Percentiles rank a stretch among this genome's conserved stretches.
Evolutionary conservation across 2,113 vertebrate genomes (phyloP).

Genomic region (Syngnathus typhle): DNA sequence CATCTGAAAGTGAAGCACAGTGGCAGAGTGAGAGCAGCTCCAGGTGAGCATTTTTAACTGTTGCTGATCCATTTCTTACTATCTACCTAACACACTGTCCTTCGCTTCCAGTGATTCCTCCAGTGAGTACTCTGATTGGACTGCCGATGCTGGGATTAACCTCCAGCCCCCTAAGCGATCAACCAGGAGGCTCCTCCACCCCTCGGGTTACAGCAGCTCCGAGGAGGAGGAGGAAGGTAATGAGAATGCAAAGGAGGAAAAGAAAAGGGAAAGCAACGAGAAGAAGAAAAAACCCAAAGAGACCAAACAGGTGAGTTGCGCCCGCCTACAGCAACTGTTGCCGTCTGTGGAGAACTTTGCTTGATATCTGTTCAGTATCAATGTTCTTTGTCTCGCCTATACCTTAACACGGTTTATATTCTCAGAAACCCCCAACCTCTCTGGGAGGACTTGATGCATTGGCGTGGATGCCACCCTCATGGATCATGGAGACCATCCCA

Average conservation of each 20-base stretch:
- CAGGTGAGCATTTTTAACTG: slow-evolving; percentile 68
- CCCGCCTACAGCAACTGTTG: not conserved
- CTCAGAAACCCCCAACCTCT: slow-evolving; percentile 79
- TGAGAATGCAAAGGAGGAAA: slow-evolving; percentile 36
- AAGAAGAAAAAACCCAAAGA: slow-evolving; percentile 84
- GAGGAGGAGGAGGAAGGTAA: slow-evolving; percentile 88
- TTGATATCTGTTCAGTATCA: not conserved
- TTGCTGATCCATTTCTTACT: not conserved
- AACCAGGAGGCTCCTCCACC: slow-evolving; percentile 78
- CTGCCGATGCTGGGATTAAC: slow-evolving; percentile 95
- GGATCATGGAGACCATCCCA: slow-evolving; percentile 92
- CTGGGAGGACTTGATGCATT: slow-evolving; percentile 82
- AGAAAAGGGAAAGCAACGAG: slow-evolving; percentile 56
- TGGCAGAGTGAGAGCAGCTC: slow-evolving; percentile 96
- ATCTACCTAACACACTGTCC: not conserved
- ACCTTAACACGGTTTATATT: not conserved
- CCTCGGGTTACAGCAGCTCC: slow-evolving; percentile 82
- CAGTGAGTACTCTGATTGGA: slow-evolving; percentile 98
- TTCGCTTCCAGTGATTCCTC: slow-evolving; percentile 79
- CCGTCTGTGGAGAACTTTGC: not conserved
- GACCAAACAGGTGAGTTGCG: slow-evolving; percentile 75
- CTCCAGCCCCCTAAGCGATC: slow-evolving; percentile 92
- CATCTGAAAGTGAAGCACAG: slow-evolving; percentile 78
- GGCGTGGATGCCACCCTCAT: slow-evolving; percentile 87
- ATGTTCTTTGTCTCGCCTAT: not conserved